Conservation (phyloP, 2,888 invertebrate species). For the Lapara coniferarum region DNA sequence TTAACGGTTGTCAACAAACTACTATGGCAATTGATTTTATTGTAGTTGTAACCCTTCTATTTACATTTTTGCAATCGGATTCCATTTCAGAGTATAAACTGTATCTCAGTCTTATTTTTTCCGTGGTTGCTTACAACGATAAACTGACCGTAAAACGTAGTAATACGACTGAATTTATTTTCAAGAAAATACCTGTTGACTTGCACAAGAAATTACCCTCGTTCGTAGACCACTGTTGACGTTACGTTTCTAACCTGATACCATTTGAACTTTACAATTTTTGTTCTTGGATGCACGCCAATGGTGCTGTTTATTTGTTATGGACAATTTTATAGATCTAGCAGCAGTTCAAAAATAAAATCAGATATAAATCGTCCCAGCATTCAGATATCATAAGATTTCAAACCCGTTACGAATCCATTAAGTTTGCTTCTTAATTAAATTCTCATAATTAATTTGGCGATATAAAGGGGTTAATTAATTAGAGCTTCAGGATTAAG, state of each 20-base stretch:
- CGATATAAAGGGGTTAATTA: neutral
- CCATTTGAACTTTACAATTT: slow-evolving; percentile 40
- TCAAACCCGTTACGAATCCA: slow-evolving; percentile 2
- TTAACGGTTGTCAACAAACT: too few relatives aligned
- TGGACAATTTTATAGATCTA: slow-evolving; percentile 65
- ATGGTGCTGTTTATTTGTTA: slow-evolving; percentile 64
- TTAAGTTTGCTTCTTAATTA: slow-evolving; percentile 16
- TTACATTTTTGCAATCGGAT: too few relatives aligned
- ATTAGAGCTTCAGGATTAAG: neutral
- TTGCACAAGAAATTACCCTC: neutral
- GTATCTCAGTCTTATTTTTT: too few relatives aligned
- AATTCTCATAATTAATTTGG: slow-evolving; percentile 8
- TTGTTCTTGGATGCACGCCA: slow-evolving; percentile 62
- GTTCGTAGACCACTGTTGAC: slow-evolving; percentile 34
- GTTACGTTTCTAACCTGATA: slow-evolving; percentile 38
- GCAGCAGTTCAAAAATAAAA: slow-evolving; percentile 61
- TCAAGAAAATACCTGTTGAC: neutral
- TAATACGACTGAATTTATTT: neutral
- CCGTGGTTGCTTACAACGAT: too few relatives aligned
- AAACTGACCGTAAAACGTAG: neutral
- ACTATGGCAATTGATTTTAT: too few relatives aligned
- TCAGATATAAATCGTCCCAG: slow-evolving; percentile 41
- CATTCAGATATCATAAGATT: neutral
- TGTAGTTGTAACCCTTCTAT: too few relatives aligned
- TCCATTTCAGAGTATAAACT: too few relatives aligned